A percentile compares a stretch with the other conserved stretches of the same genome.
Evolutionary conservation across 2,888 invertebrate species (phyloP).

Genomic region (Chloromyia formosa): DNA sequence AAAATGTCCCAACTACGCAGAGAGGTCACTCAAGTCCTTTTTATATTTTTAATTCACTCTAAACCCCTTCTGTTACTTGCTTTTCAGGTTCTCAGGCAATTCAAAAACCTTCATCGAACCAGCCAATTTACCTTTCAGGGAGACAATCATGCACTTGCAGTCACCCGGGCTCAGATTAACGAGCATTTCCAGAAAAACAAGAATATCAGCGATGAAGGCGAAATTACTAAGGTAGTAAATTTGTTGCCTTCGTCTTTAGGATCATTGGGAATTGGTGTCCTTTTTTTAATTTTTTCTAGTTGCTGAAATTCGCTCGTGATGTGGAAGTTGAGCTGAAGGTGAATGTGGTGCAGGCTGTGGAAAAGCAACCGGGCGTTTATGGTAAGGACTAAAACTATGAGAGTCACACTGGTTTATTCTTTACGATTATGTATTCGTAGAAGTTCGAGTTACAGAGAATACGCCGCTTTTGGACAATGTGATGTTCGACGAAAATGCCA

Average conservation of each 20-base stretch:
- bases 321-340: constrained; percentile 76
- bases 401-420: no score
- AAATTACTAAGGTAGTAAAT: constrained; percentile 67
- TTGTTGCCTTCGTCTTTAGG: not conserved
- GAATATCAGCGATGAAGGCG: constrained; percentile 67
- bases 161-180: constrained; percentile 77
- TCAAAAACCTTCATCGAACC: constrained; percentile 67
- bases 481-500: constrained; percentile 68
- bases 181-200: constrained; percentile 77
- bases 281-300: constrained; percentile 64
- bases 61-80: not conserved
- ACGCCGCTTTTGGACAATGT: constrained; percentile 72
- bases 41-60: no score
- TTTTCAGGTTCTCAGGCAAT: constrained; percentile 42
- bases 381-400: constrained; percentile 64
- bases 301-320: constrained; percentile 73
- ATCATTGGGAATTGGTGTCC: constrained; percentile 1
- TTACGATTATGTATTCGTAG: constrained; percentile 60
- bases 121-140: constrained; percentile 73
- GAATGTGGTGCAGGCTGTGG: constrained; percentile 77
- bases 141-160: constrained; percentile 71
- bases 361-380: constrained; percentile 73
- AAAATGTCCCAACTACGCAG: constrained; percentile 42
- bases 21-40: constrained; percentile 27
- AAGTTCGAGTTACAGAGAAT: constrained; percentile 70